Evolutionary conservation across 2,797 vertebrate genomes (phyloP).

Genomic region (Gephyroberyx darwinii): DNA sequence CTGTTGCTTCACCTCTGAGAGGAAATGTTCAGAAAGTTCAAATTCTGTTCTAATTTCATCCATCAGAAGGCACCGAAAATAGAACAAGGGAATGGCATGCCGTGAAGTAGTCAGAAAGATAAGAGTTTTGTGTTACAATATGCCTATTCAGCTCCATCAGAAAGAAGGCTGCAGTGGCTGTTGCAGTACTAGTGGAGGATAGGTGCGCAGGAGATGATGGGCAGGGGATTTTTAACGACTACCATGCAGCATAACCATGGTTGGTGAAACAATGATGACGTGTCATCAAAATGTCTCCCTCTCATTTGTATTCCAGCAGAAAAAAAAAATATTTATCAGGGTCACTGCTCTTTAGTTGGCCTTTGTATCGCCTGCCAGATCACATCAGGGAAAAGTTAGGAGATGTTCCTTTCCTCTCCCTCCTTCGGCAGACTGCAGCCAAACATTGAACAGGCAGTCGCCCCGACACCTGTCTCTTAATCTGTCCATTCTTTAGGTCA

Average conservation of each 20-base stretch:
- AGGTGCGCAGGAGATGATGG: neutral
- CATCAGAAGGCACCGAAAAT: neutral
- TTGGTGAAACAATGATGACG: neutral
- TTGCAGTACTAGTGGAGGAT: neutral
- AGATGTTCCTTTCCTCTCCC: conserved; percentile 2
- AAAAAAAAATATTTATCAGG: neutral
- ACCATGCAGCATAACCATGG: neutral
- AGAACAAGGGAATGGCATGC: neutral
- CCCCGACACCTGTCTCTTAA: conserved; percentile 51
- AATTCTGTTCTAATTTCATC: neutral
- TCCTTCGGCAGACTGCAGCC: neutral
- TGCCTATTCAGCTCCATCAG: neutral
- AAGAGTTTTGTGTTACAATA: neutral
- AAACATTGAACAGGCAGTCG: conserved; percentile 31
- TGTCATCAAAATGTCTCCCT: neutral
- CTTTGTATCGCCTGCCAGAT: conserved; percentile 9
- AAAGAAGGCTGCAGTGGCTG: neutral
- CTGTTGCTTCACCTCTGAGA: neutral
- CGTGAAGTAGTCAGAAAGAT: neutral
- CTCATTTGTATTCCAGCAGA: conserved; percentile 1
- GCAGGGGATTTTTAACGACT: neutral
- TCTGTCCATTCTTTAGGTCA: conserved; percentile 55
- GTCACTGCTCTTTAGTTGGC: conserved; percentile 5
- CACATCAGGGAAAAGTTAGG: conserved; percentile 9
- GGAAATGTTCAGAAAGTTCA: neutral